These are phyloP conservation scores for Lepus timidus DNA, from an alignment of 2,113 vertebrate genomes.

Conservation along the genomic window DNA sequence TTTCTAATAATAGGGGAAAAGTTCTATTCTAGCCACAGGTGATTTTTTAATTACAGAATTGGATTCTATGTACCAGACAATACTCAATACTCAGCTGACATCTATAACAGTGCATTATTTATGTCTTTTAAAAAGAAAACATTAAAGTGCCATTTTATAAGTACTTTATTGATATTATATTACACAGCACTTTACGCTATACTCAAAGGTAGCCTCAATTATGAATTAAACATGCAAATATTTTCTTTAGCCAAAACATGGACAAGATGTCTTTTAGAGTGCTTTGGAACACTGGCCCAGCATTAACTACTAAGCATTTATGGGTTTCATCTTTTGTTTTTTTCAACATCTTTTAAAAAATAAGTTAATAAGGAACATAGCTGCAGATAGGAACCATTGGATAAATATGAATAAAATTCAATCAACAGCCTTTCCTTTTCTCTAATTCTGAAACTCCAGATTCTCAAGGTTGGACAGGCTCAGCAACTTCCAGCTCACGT, in stretches of 20 bases:
- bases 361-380: slow-evolving; percentile 74
- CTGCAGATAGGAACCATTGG: slow-evolving; percentile 59
- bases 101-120: slow-evolving; percentile 80
- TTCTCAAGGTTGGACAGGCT: slow-evolving; percentile 24
- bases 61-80: slow-evolving; percentile 78
- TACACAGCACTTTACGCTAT: slow-evolving; percentile 80
- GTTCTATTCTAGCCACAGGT: slow-evolving; percentile 75
- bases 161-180: slow-evolving; percentile 78
- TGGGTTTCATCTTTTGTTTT: slow-evolving; percentile 60
- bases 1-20: slow-evolving; percentile 58
- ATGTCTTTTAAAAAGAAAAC: slow-evolving; percentile 68
- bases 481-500: background rate
- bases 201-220: slow-evolving; percentile 75
- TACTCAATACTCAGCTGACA: slow-evolving; percentile 76
- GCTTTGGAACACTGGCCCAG: slow-evolving; percentile 72
- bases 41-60: slow-evolving; percentile 69
- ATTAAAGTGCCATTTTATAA: slow-evolving; percentile 83
- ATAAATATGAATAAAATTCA: slow-evolving; percentile 67
- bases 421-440: slow-evolving; percentile 35
- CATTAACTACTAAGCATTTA: slow-evolving; percentile 55
- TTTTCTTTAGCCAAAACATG: slow-evolving; percentile 67
- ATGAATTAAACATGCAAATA: slow-evolving; percentile 82
- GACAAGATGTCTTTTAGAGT: slow-evolving; percentile 75
- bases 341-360: slow-evolving; percentile 65
- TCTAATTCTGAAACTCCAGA: slow-evolving; percentile 30